Percentiles rank a stretch among this genome's conserved stretches.
phyloP scores from a whole-genome alignment of 2,113 vertebrate species.

The Alexandromys fortis region DNA sequence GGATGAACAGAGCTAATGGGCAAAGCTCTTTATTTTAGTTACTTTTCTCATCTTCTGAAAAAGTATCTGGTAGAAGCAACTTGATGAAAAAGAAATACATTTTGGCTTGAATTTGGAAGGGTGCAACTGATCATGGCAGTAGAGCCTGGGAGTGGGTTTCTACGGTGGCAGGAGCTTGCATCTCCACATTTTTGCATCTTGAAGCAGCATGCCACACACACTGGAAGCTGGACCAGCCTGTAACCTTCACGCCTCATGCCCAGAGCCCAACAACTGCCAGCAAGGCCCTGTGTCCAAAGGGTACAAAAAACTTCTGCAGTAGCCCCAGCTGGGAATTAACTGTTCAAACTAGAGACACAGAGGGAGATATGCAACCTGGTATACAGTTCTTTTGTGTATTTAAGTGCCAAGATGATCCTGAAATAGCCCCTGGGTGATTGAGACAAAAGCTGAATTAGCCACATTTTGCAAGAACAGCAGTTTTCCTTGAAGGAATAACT shows the following conservation, averaged over 20 bases:
- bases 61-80: background rate
- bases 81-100: background rate
- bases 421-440: background rate
- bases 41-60: background rate
- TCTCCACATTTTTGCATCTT: background rate
- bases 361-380: too few relatives aligned
- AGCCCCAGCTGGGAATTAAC: background rate
- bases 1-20: background rate
- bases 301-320: background rate
- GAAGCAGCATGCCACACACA: too few relatives aligned
- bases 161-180: background rate
- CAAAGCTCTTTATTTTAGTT: background rate
- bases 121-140: too few relatives aligned
- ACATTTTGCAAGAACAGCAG: background rate
- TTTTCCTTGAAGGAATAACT: constrained; percentile 21
- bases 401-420: background rate
- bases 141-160: background rate
- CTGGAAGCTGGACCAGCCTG: background rate
- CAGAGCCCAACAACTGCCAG: background rate
- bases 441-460: background rate
- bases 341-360: background rate
- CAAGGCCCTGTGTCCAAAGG: too few relatives aligned
- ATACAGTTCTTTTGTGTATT: background rate
- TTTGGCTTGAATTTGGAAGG: background rate
- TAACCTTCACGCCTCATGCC: background rate